phyloP scores from a whole-genome alignment of 2,888 invertebrate species.

The Tipula unca region DNA sequence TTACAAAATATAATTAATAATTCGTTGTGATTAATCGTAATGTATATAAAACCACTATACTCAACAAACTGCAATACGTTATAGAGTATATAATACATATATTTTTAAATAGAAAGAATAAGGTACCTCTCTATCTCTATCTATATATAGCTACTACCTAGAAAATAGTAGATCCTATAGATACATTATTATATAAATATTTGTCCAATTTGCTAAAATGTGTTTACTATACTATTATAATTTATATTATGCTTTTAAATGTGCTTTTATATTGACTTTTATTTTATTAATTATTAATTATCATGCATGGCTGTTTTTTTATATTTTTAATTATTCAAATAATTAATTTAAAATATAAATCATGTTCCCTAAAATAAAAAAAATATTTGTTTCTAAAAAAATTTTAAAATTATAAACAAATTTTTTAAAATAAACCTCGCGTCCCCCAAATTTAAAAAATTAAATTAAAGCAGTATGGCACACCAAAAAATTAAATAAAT shows the following conservation, averaged over 20 bases:
- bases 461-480: slow-evolving; percentile 21
- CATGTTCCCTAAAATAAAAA: background rate
- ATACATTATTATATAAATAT: background rate
- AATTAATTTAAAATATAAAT: background rate
- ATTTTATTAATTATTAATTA: background rate
- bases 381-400: slow-evolving; percentile 8
- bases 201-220: background rate
- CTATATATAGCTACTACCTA: background rate
- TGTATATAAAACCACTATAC: background rate
- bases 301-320: slow-evolving; percentile 17
- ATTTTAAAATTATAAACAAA: background rate
- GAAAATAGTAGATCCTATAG: background rate
- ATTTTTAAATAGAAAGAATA: background rate
- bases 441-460: background rate
- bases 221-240: background rate
- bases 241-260: background rate
- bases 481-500: slow-evolving; percentile 18
- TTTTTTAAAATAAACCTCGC: slow-evolving; percentile 18
- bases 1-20: background rate
- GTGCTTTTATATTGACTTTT: background rate
- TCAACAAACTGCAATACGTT: background rate
- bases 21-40: background rate
- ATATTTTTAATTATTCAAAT: slow-evolving; percentile 15
- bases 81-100: background rate
- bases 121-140: background rate